Percentiles rank a stretch among this genome's conserved stretches.
These are phyloP conservation scores for Lipophrys pholis DNA, from an alignment of 2,113 vertebrate genomes.

Conservation along the genomic window DNA sequence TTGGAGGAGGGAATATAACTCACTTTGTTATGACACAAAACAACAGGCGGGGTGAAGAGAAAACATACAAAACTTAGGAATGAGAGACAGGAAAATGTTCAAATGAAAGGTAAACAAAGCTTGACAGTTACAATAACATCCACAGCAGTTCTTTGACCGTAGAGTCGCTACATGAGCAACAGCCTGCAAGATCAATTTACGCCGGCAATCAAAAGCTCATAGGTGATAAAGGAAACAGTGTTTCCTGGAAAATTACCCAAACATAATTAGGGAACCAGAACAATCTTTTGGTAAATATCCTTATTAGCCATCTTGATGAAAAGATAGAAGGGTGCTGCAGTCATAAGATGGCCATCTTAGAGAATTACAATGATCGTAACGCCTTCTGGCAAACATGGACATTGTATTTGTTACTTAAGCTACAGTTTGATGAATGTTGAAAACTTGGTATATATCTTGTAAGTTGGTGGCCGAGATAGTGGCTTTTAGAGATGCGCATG, in stretches of 20 bases:
- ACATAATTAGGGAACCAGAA: slow-evolving; percentile 6
- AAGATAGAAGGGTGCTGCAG: neutral
- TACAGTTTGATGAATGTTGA: too few species aligned
- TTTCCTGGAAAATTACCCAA: slow-evolving; percentile 47
- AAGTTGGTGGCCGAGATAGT: too few species aligned
- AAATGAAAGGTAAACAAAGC: slow-evolving; percentile 84
- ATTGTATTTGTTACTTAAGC: too few species aligned
- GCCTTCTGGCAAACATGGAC: too few species aligned
- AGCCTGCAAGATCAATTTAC: slow-evolving; percentile 75
- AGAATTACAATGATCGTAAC: too few species aligned
- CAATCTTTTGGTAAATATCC: neutral
- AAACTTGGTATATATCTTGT: too few species aligned
- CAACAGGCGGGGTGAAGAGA: slow-evolving; percentile 77
- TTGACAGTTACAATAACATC: slow-evolving; percentile 82
- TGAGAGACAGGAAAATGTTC: slow-evolving; percentile 80
- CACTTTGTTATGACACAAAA: slow-evolving; percentile 85
- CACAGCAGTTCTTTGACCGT: slow-evolving; percentile 66
- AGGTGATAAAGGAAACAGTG: slow-evolving; percentile 52
- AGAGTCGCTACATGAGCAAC: slow-evolving; percentile 41
- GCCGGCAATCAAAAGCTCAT: slow-evolving; percentile 71
- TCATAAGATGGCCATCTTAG: neutral
- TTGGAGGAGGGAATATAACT: slow-evolving; percentile 62
- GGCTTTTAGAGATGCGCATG: too few species aligned
- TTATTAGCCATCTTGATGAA: neutral
- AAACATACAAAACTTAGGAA: slow-evolving; percentile 83